A percentile compares a stretch with the other conserved stretches of the same genome.
phyloP scores from a whole-genome alignment of 2,113 vertebrate genomes.

The Bujurquina vittata region DNA sequence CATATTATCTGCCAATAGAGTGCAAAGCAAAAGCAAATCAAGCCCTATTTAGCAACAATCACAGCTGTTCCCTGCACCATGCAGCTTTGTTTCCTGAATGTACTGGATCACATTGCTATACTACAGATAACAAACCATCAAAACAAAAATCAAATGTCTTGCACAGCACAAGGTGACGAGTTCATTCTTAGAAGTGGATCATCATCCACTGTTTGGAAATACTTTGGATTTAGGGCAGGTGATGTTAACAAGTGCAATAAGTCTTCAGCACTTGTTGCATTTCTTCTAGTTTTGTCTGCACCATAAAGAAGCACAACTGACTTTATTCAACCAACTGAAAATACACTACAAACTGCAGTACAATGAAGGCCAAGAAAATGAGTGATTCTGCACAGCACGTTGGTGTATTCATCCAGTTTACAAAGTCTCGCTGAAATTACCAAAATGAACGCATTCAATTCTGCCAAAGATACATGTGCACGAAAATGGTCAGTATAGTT shows the following conservation, averaged over 20 bases:
- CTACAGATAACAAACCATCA: background rate
- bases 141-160: background rate
- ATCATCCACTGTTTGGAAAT: background rate
- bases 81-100: background rate
- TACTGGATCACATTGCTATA: background rate
- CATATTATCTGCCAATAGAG: background rate
- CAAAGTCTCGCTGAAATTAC: background rate
- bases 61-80: background rate
- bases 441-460: background rate
- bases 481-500: background rate
- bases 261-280: background rate
- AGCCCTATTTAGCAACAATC: background rate
- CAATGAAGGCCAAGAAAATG: too few species aligned
- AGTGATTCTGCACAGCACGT: background rate
- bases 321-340: too few species aligned
- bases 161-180: background rate
- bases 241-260: conserved; percentile 2
- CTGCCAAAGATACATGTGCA: background rate
- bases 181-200: background rate
- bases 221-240: background rate
- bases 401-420: background rate
- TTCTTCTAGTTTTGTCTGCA: background rate
- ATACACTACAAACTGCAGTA: too few species aligned
- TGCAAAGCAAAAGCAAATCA: background rate
- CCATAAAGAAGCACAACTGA: background rate